These are phyloP conservation scores for Argynnis bischoffii DNA, from an alignment of 2,888 invertebrate genomes.

Conservation along the genomic window DNA sequence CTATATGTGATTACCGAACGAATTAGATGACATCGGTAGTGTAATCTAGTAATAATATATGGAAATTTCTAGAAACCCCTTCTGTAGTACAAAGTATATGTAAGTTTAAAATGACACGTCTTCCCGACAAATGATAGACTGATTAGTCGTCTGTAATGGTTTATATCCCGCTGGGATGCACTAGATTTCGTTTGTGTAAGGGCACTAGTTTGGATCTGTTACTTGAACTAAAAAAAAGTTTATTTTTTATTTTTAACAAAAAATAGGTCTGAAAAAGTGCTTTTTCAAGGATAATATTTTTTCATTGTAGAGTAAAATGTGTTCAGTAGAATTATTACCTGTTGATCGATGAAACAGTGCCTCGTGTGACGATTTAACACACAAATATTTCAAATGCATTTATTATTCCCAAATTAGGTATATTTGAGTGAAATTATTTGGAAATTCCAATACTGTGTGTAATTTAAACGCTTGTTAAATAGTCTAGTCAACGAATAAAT, in stretches of 20 bases:
- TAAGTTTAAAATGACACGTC: conserved; percentile 56
- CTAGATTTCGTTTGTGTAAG: conserved; percentile 70
- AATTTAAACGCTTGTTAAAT: conserved; percentile 45
- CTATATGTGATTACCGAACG: conserved; percentile 41
- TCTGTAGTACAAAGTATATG: conserved; percentile 74
- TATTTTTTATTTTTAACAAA: conserved; percentile 10
- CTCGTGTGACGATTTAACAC: conserved; percentile 75
- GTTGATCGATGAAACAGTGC: conserved; percentile 67
- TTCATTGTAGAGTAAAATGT: conserved; percentile 46
- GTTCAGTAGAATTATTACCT: conserved; percentile 71
- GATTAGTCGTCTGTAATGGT: conserved; percentile 64
- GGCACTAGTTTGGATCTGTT: conserved; percentile 70
- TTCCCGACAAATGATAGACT: conserved; percentile 74
- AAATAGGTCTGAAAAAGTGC: conserved; percentile 71
- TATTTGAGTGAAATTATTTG: conserved; percentile 13
- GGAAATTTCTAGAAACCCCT: conserved; percentile 50
- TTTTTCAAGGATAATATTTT: conserved; percentile 50
- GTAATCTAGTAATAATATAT: conserved; percentile 56
- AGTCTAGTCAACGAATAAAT: conserved; percentile 43
- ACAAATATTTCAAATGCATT: conserved; percentile 41
- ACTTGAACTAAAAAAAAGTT: conserved; percentile 26
- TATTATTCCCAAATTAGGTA: conserved; percentile 20
- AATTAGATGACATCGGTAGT: conserved; percentile 54
- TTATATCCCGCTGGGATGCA: conserved; percentile 70
- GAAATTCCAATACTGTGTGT: conserved; percentile 25